Base-by-base conservation (phyloP, 2,797 vertebrate species). In the Brachyalestes nurse region DNA sequence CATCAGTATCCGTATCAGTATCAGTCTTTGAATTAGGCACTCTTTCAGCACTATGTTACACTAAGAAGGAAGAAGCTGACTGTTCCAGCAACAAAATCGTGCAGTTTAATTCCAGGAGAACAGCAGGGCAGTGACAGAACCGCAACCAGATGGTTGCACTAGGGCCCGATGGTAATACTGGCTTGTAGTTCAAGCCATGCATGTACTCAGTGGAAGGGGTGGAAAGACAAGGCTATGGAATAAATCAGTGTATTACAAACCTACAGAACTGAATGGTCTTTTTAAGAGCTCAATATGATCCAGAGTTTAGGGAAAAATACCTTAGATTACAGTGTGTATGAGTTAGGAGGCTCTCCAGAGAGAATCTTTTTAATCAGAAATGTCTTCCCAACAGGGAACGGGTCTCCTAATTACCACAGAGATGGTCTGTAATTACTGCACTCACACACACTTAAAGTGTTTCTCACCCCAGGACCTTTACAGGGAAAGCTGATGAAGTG, bases 371-470 rank as follows among this genome's bases (percentile, higher is more conserved):
- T 82, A 80, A 78, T 75, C 71, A 75, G 65, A 14, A 17, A 38
- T 74, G 45, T 21, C 60, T 47, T 67, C 60, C 77, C 77, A 47
- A 23, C 45, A 23, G 71, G 69, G 64, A 28, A 25, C 7, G 0
- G 0, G 25, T 72, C 51, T 61, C 38, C 53, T 84, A 82, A 85
- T 83, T 64, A 84, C 77, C 73, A 53, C 60, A 38, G 25, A 38
- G 42, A 69, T 7, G 12, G 2, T 53, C 28, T 5, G 51, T 75
- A 75, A 75, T 81, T 60, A 60, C 42, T 42, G 45, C 6, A 21
- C 71, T 40, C 40, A 6, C 51, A 25, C 49, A 13, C 62, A 40
- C 2, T 6, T 5, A n/a, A 17, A 21, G n/a, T 17, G 17, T n/a
- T 45, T 17, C 28, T 62, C 49, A 62, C 17, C 19, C 21, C 7